These are phyloP conservation scores for Lysiphlebus fabarum DNA, from an alignment of 1,140 invertebrate species.

Conservation along the genomic window DNA sequence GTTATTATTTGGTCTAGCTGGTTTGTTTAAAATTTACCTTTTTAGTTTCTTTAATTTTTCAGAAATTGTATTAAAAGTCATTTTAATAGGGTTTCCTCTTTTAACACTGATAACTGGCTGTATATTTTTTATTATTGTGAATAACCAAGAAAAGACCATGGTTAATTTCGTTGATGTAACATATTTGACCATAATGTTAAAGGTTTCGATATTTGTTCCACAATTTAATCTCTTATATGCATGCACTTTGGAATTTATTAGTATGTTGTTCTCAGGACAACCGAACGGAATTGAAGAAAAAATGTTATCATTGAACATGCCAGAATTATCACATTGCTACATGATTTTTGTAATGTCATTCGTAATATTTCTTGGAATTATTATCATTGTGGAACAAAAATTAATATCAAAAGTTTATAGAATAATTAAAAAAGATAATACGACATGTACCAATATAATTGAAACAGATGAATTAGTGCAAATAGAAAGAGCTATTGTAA, in stretches of 20 bases:
- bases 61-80: constrained; percentile 34
- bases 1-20: constrained; percentile 39
- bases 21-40: too few species aligned
- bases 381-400: constrained; percentile 41
- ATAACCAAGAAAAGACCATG: too few species aligned
- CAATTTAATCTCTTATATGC: constrained; percentile 49
- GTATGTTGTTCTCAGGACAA: constrained; percentile 41
- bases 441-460: constrained; percentile 19
- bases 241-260: constrained; percentile 37
- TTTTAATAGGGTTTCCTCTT: too few species aligned
- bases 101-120: too few species aligned
- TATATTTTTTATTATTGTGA: too few species aligned
- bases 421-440: constrained; percentile 30
- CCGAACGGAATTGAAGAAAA: constrained; percentile 42
- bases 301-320: constrained; percentile 31
- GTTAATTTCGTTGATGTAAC: too few species aligned
- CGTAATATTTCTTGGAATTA: constrained; percentile 42
- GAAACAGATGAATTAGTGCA: constrained; percentile 46
- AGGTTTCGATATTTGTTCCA: constrained; percentile 42
- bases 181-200: too few species aligned
- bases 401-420: constrained; percentile 32
- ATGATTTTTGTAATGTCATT: constrained; percentile 35
- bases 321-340: constrained; percentile 40
- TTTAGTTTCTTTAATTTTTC: constrained; percentile 27
- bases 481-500: constrained; percentile 41